Base-by-base conservation (phyloP, 2,888 invertebrate species). In the Chrysomela aeneicollis region DNA sequence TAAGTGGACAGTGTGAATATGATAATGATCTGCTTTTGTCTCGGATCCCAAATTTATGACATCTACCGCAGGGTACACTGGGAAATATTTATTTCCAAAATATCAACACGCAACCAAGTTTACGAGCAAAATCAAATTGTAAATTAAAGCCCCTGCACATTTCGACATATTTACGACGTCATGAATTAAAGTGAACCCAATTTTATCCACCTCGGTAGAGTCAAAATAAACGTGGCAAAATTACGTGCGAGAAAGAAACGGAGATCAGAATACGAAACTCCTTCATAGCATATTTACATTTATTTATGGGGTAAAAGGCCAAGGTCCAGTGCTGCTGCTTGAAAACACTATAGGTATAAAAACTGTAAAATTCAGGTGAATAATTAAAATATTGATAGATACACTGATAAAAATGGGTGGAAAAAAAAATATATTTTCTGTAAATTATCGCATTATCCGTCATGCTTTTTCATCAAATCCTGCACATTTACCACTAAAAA, bases 121-220 rank as follows among this genome's bases (percentile, higher is more conserved):
- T 70, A 71, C 60, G 67, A 62, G 60, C 66, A 61, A 67, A 71
- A 69, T 71, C 71, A 63, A 60, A 64, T 37, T 59, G 61, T 71
- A 71, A 71, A 69, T 69, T 71, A 60, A 69, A 63, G 63, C 30
- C 58, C 61, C 61, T 67, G 67, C 64, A 64, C 53, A 69, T 62
- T 73, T 66, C 66, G 73, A 69, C 62, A 67, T 70, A 58, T 73
- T 71, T 72, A 73, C 63, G 70, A 68, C 65, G 53, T 67, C 71
- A 60, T 73, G 70, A 73, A 70, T 74, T 70, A 71, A 67, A 70
- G 68, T 68, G 62, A 68, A 65, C 52, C 62, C 61, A 67, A 64
- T 63, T 62, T 64, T 67, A 64, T 55, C 63, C 52, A 62, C 61
- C 46, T 63, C 53, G 58, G 50, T 50, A 57, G 55, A 53, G 51